Evolutionary conservation across 2,797 vertebrate species (phyloP).

Genomic region (Gobionotothen gibberifrons): DNA sequence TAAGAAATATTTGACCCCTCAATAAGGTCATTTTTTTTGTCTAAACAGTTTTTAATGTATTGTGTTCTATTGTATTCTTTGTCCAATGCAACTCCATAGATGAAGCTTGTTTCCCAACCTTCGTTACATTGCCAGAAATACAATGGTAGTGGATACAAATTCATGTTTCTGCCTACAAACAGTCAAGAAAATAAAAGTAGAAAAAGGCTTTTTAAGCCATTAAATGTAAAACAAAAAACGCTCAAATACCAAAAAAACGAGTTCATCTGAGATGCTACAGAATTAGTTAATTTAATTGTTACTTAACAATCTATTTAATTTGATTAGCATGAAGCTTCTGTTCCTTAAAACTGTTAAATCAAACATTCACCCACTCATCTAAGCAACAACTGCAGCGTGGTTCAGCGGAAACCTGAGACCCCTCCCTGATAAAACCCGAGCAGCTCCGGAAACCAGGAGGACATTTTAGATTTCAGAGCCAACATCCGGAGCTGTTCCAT

Average conservation of each 20-base stretch:
- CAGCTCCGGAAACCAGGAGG: slow-evolving; percentile 38
- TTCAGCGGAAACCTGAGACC: slow-evolving; percentile 40
- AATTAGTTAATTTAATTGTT: neutral
- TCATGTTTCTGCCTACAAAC: neutral
- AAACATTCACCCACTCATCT: slow-evolving; percentile 2
- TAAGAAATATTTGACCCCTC: neutral
- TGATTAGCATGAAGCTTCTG: neutral
- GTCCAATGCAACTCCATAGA: neutral
- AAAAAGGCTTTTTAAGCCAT: neutral
- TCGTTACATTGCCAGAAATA: neutral
- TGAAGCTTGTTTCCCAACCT: neutral
- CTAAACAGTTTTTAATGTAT: neutral
- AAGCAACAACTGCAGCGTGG: neutral
- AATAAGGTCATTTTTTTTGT: neutral
- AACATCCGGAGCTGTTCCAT: slow-evolving; percentile 39
- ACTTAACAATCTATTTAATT: neutral
- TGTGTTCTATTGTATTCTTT: neutral
- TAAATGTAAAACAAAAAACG: neutral
- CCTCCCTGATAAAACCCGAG: slow-evolving; percentile 39
- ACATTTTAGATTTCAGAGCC: slow-evolving; percentile 51
- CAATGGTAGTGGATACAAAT: neutral
- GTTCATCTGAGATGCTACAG: neutral
- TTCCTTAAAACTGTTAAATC: slow-evolving; percentile 8
- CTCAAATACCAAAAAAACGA: neutral
- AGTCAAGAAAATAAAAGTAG: neutral